Percentiles rank a stretch among this genome's conserved stretches.
phyloP scores from a whole-genome alignment of 2,888 invertebrate genomes.

The Ditula angustiorana region DNA sequence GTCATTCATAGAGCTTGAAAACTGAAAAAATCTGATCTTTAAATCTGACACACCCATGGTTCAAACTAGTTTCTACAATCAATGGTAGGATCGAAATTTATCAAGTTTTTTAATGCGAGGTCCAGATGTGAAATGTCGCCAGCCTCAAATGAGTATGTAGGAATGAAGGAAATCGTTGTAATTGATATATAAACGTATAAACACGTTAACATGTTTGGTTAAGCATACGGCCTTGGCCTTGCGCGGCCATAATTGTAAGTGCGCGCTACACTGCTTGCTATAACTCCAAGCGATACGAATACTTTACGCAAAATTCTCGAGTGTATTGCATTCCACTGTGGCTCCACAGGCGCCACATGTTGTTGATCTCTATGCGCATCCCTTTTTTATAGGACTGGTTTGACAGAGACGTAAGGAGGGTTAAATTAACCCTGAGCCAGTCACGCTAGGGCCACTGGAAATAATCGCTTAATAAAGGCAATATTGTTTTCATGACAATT shows the following conservation, averaged over 20 bases:
- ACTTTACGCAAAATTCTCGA: no score
- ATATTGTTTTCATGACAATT: no score
- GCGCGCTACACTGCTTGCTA: slow-evolving; percentile 7
- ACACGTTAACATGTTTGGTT: slow-evolving; percentile 29
- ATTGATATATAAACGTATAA: slow-evolving; percentile 24
- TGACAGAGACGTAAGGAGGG: no score
- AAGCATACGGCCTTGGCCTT: slow-evolving; percentile 33
- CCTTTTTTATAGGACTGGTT: no score
- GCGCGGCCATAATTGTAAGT: slow-evolving; percentile 18
- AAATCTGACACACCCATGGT: background rate
- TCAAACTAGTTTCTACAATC: background rate
- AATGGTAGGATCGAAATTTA: background rate
- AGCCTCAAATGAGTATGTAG: slow-evolving; percentile 6
- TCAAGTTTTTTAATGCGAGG: background rate
- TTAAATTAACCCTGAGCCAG: no score
- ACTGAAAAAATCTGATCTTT: background rate
- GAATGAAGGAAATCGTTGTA: slow-evolving; percentile 38
- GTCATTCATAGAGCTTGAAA: background rate
- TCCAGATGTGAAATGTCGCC: slow-evolving; percentile 15
- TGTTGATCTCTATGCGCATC: no score
- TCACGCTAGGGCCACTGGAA: no score
- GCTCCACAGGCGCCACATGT: no score
- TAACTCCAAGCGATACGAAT: background rate
- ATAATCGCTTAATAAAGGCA: no score
- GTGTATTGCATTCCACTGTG: no score